Evolutionary conservation across 2,888 invertebrate genomes (phyloP), one percentile per base, ranked within the genome.

Genomic region (Pyrrhosoma nymphula): DNA sequence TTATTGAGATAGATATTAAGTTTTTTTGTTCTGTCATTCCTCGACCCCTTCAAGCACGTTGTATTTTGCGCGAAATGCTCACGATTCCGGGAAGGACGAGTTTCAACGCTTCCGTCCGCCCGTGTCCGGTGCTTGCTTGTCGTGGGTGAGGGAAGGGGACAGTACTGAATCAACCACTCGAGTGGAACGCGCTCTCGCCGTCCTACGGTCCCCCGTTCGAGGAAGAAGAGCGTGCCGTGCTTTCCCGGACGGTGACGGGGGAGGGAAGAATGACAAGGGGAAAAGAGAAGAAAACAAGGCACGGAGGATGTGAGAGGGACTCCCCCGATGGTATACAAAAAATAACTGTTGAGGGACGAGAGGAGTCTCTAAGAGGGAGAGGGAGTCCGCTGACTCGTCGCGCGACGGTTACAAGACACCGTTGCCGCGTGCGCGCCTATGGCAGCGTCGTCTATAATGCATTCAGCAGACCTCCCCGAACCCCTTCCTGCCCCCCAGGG

Each of bases 201-300:
- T 82, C 82, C 82, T 35, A 3, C 30, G 82, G 82, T 35, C 82
- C 82, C 18, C 30, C 82, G 30, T 82, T 82, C 82, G 82, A 82
- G 82, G 82, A 82, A 82, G 82, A 82, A 82, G 16, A 35, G 82
- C 82, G 82, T 35, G 82, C 82, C 35, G 69, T 35, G 82, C 35
- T 47, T 82, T 82, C 35, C 82, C 35, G 82, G 30, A 82, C 35
- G 69, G 12, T 60, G 60, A 0, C 60, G 69, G 69, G 10, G 26
- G 69, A 12, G 2, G 6, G 30, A 16, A 10, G 75, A 26, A 16
- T 3, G 82, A 26, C 26, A 35, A 82, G 30, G 4, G 12, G 18
- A 16, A 35, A 82, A 82, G 35, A 82, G 75, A 82, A 16, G 16
- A 35, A 14, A 0, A 26, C 26, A 69, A 69, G 69, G 26, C 69